Conservation (phyloP, 1,140 invertebrate genomes). For the Micrasema longulum region DNA sequence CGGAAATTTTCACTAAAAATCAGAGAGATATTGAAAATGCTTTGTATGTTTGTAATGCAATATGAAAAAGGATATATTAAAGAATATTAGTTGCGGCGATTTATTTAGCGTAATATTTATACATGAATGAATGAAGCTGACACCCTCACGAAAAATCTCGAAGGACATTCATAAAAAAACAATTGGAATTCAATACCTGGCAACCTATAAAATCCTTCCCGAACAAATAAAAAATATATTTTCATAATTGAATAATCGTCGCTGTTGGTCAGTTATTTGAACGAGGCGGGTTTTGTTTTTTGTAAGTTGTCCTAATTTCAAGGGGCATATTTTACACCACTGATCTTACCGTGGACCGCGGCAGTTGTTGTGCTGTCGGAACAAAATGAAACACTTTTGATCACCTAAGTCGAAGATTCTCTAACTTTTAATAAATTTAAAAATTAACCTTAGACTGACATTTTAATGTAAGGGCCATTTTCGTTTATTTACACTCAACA, state of each 20-base stretch:
- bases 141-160: conserved; percentile 10
- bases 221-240: conserved; percentile 43
- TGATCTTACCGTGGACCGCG: conserved; percentile 49
- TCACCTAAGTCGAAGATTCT: background rate
- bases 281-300: conserved; percentile 41
- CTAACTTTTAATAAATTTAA: conserved; percentile 3
- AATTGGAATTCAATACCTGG: conserved; percentile 47
- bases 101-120: no score
- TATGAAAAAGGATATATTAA: no score
- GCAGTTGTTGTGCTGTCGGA: conserved; percentile 42
- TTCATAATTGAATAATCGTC: conserved; percentile 53
- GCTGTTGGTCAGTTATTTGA: conserved; percentile 53
- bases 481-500: no score
- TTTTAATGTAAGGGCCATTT: no score
- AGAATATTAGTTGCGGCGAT: no score
- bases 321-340: conserved; percentile 53
- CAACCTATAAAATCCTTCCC: conserved; percentile 37
- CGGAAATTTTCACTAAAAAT: no score
- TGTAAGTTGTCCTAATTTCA: conserved; percentile 52
- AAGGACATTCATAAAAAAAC: conserved; percentile 38
- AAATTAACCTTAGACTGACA: no score
- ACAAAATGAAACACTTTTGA: conserved; percentile 44
- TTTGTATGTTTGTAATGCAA: no score
- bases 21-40: no score
- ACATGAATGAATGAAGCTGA: conserved; percentile 20